Evolutionary conservation across 2,797 vertebrate genomes (phyloP), one percentile per base, ranked within the genome.

Genomic region (Orestias chungarensis): DNA sequence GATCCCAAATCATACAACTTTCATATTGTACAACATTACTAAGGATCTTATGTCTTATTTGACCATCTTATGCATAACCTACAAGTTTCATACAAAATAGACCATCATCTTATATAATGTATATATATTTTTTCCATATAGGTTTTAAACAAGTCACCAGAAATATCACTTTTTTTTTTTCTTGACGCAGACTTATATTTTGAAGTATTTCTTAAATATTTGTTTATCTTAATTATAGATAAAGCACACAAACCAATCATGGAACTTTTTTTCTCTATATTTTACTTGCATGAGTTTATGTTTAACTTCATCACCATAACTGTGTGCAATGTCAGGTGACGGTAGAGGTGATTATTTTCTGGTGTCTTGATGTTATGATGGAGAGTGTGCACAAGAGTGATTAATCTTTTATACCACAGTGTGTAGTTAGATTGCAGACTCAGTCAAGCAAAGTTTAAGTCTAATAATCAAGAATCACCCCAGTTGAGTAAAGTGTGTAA

Each of bases 351-450:
- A 61, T 64, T 33, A 64, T 64, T 47, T 71, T 62, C 42, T 49
- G 8, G 8, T 38, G 31, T 38, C 33, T 57, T 44, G 40, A 18
- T 57, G 52, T 71, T 64, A 71, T 71, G 70, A 71, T 27, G 33
- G 46, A 62, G 23, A 47, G 31, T 27, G 44, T 71, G 57, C 31
- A 20, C 33, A 42, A 4, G 25, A 27, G 25, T 64, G 47, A 64
- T 71, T 52, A 71, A 43, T 64, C 52, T n/a, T 18, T 57, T 57
- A 57, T 29, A 57, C 35, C 23, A 40, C 38, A 43, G 49, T 52
- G 6, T 64, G 47, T 12, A 62, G 35, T 42, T n/a, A 42, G 23
- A n/a, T 29, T 15, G 43, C 46, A 42, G 33, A 33, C 25, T 71
- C 46, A 71, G 14, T 62, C 44, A 64, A 71, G 15, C 15, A 64